These are phyloP conservation scores for Sphyrna mokarran DNA, from an alignment of 2,113 vertebrate genomes.

Conservation along the genomic window DNA sequence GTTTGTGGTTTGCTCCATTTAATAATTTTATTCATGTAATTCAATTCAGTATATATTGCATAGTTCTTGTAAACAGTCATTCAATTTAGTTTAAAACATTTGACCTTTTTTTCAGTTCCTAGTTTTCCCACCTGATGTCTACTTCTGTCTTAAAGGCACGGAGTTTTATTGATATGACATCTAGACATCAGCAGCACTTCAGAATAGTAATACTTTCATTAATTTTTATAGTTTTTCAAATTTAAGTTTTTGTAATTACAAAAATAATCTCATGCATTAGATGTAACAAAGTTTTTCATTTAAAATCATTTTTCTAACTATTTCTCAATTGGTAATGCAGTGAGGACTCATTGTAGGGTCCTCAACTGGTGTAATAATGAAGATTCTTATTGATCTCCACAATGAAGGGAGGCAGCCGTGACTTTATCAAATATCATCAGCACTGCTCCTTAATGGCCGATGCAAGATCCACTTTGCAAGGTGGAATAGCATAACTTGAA, in stretches of 20 bases:
- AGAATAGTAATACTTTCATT: not conserved
- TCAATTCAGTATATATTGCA: not conserved
- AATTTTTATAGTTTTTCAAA: not conserved
- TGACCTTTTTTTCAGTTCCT: not conserved
- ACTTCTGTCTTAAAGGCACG: not conserved
- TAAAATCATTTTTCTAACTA: not conserved
- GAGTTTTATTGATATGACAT: not conserved
- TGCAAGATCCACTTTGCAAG: not conserved
- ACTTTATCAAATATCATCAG: not conserved
- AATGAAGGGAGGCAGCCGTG: not conserved
- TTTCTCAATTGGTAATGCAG: not conserved
- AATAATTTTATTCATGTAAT: not conserved
- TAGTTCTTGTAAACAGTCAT: not conserved
- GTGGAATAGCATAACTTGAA: not conserved
- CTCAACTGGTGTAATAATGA: not conserved
- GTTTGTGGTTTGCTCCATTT: slow-evolving; percentile 49
- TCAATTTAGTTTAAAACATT: not conserved
- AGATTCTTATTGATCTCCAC: not conserved
- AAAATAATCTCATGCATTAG: not conserved
- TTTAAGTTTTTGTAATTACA: not conserved
- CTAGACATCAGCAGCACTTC: not conserved
- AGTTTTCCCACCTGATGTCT: not conserved
- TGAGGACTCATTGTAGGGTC: not conserved
- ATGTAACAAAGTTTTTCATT: not conserved
- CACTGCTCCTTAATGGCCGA: not conserved